Conservation (phyloP, 2,888 invertebrate genomes). For the Eupithecia insigniata region DNA sequence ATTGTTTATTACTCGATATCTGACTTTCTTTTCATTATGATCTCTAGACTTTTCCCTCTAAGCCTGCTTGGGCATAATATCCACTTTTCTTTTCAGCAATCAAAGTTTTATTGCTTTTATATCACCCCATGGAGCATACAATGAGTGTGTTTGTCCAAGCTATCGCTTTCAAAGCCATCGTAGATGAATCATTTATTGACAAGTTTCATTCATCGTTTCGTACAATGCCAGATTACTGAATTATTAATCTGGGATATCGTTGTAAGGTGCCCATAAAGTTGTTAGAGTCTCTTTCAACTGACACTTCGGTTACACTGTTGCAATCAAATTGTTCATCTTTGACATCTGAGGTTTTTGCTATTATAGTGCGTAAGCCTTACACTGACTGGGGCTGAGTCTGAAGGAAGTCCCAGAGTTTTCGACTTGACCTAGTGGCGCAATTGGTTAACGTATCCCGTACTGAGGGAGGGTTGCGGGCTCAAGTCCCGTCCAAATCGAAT, state of each 20-base stretch:
- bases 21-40: not conserved
- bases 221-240: conserved; percentile 12
- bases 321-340: not conserved
- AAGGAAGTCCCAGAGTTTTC: too few relatives aligned
- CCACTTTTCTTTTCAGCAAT: conserved; percentile 25
- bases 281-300: not conserved
- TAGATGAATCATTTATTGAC: conserved; percentile 18
- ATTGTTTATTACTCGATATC: not conserved
- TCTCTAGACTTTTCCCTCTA: conserved; percentile 12
- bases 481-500: too few relatives aligned
- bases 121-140: not conserved
- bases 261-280: not conserved
- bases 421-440: too few relatives aligned
- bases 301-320: not conserved
- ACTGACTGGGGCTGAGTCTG: too few relatives aligned
- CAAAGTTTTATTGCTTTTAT: conserved; percentile 1
- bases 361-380: too few relatives aligned
- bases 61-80: conserved; percentile 21
- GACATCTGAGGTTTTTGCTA: too few relatives aligned
- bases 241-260: conserved; percentile 8
- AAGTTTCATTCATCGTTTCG: conserved; percentile 17
- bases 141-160: conserved; percentile 15
- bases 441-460: too few relatives aligned
- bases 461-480: too few relatives aligned
- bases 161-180: conserved; percentile 22